A percentile compares a stretch with the other conserved stretches of the same genome.
Evolutionary conservation across 2,797 vertebrate species (phyloP).

Genomic region (Salmo trutta): DNA sequence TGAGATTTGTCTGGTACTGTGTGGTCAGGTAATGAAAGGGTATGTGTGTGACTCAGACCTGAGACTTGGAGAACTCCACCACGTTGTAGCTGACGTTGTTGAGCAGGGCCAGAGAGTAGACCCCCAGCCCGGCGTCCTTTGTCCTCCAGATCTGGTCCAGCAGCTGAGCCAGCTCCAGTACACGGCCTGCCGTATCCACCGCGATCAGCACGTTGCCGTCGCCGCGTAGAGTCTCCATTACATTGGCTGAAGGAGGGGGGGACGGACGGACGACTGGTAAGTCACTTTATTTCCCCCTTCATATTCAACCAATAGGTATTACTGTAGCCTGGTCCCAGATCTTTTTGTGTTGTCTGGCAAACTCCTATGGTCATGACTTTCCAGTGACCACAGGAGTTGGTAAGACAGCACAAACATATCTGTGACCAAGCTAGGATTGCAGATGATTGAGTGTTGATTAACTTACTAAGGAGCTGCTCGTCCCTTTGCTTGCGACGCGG

Average conservation of each 20-base stretch:
- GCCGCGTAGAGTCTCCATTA: constrained; percentile 94
- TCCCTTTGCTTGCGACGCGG: constrained; percentile 96
- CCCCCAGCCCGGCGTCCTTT: constrained; percentile 94
- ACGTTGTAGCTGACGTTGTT: constrained; percentile 99
- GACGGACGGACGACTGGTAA: neutral
- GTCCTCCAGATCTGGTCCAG: constrained; percentile 99
- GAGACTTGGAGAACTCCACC: constrained; percentile 98
- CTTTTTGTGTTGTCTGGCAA: neutral
- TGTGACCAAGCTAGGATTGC: neutral
- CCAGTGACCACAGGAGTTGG: neutral
- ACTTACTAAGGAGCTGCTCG: constrained; percentile 95
- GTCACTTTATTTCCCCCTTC: neutral
- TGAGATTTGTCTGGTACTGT: neutral
- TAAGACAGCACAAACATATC: neutral
- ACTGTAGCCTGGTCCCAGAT: neutral
- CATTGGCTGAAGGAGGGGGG: constrained; percentile 81
- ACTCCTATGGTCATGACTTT: neutral
- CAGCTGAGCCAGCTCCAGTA: constrained; percentile 95
- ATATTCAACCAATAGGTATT: neutral
- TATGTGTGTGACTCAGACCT: constrained; percentile 74
- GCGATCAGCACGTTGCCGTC: constrained; percentile 96
- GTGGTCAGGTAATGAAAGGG: neutral
- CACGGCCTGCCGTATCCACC: constrained; percentile 94
- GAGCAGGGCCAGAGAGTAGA: constrained; percentile 92
- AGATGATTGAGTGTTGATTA: neutral